Percentiles rank a stretch among this genome's conserved stretches.
phyloP scores from a whole-genome alignment of 2,113 vertebrate genomes.

The Rutilus rutilus region DNA sequence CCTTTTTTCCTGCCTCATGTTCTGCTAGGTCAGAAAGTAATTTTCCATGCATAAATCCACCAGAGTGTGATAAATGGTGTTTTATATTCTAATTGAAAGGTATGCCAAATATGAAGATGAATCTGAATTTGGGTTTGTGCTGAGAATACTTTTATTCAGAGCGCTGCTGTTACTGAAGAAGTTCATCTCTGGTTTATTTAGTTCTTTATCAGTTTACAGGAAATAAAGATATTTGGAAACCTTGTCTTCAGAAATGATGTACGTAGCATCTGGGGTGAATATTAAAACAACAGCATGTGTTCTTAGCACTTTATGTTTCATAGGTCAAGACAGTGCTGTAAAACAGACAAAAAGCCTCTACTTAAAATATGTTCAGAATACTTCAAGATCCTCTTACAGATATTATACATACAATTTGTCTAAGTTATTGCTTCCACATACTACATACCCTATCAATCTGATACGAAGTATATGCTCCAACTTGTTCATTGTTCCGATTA shows the following conservation, averaged over 20 bases:
- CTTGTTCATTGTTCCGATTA: neutral
- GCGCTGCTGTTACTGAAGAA: neutral
- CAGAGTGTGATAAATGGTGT: constrained; percentile 8
- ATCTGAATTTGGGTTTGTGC: neutral
- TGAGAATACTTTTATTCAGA: neutral
- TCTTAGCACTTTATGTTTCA: neutral
- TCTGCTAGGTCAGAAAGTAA: constrained; percentile 1
- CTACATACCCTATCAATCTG: neutral
- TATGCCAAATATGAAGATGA: neutral
- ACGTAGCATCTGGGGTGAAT: neutral
- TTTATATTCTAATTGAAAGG: constrained; percentile 5
- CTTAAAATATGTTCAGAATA: neutral
- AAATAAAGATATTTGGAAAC: neutral
- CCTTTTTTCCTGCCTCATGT: constrained; percentile 57
- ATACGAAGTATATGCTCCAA: neutral
- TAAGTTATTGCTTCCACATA: neutral
- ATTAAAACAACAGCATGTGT: neutral
- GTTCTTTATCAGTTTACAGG: neutral
- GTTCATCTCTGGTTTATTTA: neutral
- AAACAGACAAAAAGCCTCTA: neutral
- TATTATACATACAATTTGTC: neutral
- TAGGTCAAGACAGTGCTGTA: neutral
- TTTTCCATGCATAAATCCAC: neutral
- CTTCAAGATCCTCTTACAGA: neutral
- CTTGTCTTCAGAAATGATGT: neutral